Conservation (phyloP, 2,888 invertebrate species). For the Sminthurides aquaticus region DNA sequence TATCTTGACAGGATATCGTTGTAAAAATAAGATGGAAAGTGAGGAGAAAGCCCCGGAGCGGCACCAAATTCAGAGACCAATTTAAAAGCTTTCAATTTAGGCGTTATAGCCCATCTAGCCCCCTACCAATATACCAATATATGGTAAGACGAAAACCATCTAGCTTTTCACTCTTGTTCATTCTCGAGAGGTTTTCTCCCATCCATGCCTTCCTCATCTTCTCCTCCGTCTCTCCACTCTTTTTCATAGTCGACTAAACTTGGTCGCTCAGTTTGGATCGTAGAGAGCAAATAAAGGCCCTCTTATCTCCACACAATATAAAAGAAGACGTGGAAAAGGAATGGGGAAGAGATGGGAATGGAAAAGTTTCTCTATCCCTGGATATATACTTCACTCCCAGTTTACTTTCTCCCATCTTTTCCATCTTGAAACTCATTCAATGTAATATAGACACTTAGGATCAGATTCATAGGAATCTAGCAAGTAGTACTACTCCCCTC, state of each 20-base stretch:
- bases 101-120: conserved; percentile 30
- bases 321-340: neutral
- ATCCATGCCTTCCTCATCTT: conserved; percentile 14
- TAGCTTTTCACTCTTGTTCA: conserved; percentile 7
- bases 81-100: conserved; percentile 43
- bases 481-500: neutral
- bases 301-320: neutral
- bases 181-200: conserved; percentile 14
- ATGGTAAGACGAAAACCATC: too few species aligned
- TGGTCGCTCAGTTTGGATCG: too few species aligned
- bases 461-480: neutral
- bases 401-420: neutral
- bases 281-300: neutral
- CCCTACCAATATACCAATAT: conserved; percentile 15
- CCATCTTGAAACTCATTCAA: neutral
- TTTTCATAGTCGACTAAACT: conserved; percentile 4
- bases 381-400: neutral
- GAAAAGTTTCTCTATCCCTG: neutral
- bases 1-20: conserved; percentile 28
- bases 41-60: neutral
- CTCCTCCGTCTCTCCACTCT: conserved; percentile 2
- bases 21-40: conserved; percentile 22
- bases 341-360: neutral
- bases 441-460: neutral
- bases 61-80: conserved; percentile 33